phyloP scores from a whole-genome alignment of 2,113 vertebrate species.

The Eclectus roratus region DNA sequence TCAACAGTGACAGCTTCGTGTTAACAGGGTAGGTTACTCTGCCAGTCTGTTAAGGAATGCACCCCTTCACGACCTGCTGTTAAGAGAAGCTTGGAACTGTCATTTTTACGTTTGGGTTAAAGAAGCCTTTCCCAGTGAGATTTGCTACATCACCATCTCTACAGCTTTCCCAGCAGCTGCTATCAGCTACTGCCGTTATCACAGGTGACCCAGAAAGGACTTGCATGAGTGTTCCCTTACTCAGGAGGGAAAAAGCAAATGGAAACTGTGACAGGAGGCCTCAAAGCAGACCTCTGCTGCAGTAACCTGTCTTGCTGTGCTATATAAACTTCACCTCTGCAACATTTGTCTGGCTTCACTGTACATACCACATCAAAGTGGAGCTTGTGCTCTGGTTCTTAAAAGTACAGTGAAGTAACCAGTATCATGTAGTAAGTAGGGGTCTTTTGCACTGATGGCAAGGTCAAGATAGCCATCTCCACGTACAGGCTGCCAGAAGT shows the following conservation, averaged over 20 bases:
- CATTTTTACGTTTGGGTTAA: background rate
- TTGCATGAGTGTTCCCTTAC: background rate
- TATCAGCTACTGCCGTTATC: background rate
- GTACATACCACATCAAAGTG: fast-evolving
- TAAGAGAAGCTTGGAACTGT: background rate
- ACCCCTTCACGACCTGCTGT: fast-evolving
- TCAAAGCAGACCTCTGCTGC: background rate
- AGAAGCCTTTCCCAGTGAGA: background rate
- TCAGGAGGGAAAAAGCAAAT: fast-evolving
- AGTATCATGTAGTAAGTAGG: background rate
- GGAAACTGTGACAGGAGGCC: background rate
- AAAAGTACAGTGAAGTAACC: background rate
- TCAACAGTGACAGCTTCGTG: background rate
- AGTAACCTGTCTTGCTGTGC: background rate
- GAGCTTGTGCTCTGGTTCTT: background rate
- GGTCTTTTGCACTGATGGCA: background rate
- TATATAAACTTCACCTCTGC: background rate
- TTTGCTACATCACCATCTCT: background rate
- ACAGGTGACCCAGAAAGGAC: background rate
- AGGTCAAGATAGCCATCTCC: background rate
- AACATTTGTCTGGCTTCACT: background rate
- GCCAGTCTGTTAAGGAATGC: background rate
- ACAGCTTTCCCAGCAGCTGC: background rate
- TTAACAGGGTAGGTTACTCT: fast-evolving
- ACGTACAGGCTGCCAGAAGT: background rate